Percentiles rank a stretch among this genome's conserved stretches.
These are phyloP conservation scores for Archocentrus centrarchus DNA, from an alignment of 2,113 vertebrate genomes.

Conservation along the genomic window DNA sequence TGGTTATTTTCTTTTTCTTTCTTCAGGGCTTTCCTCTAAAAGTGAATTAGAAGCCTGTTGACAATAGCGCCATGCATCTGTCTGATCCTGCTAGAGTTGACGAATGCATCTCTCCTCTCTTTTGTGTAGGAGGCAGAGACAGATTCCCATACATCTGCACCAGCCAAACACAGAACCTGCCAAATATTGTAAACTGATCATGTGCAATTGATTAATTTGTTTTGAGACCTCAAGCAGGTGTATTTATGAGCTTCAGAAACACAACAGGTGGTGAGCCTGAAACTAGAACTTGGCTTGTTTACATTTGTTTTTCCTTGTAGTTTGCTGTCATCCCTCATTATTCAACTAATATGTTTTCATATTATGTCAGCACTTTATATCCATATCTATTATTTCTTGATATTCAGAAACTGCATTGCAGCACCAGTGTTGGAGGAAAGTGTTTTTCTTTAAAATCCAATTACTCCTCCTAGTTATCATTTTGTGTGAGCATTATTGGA, in stretches of 20 bases:
- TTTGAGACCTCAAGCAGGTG: slow-evolving; percentile 30
- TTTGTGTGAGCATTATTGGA: slow-evolving; percentile 41
- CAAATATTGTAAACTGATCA: slow-evolving; percentile 9
- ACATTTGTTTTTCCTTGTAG: slow-evolving; percentile 3
- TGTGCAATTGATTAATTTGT: slow-evolving; percentile 24
- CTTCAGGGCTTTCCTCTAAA: slow-evolving; percentile 16
- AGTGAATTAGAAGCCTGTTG: slow-evolving; percentile 50
- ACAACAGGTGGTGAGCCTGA: slow-evolving; percentile 36
- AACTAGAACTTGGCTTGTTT: not conserved
- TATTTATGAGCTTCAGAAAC: slow-evolving; percentile 26
- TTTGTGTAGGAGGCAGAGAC: not conserved
- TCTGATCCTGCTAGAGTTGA: slow-evolving; percentile 14
- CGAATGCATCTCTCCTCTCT: slow-evolving; percentile 24
- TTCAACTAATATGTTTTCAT: slow-evolving; percentile 30
- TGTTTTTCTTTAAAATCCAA: slow-evolving; percentile 59
- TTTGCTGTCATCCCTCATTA: slow-evolving; percentile 31
- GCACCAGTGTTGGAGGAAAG: slow-evolving; percentile 34
- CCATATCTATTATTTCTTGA: slow-evolving; percentile 50
- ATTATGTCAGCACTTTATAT: slow-evolving; percentile 44
- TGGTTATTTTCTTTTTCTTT: not conserved
- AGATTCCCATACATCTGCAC: not conserved
- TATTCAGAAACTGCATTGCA: slow-evolving; percentile 33
- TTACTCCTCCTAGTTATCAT: slow-evolving; percentile 63
- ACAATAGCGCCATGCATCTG: slow-evolving; percentile 24
- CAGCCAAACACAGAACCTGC: not conserved